Percentiles rank a stretch among this genome's conserved stretches.
phyloP scores from a whole-genome alignment of 2,113 vertebrate species.

The Mystacornis crossleyi region DNA sequence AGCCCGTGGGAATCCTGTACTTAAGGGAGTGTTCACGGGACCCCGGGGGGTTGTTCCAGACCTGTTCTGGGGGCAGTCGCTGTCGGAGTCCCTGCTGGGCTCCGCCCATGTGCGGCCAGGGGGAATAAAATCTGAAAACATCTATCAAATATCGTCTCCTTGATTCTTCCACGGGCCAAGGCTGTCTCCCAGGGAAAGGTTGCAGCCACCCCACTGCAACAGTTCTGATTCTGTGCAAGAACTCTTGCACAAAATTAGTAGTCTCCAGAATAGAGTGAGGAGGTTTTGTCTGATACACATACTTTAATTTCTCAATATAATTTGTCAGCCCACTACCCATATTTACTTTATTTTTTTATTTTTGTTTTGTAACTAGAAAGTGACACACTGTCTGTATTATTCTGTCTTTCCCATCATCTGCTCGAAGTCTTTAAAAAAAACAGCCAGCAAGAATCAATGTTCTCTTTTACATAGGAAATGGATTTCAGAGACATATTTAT shows the following conservation, averaged over 20 bases:
- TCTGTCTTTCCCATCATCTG: background rate
- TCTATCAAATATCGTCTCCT: no score
- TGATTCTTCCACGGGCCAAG: no score
- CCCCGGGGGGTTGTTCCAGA: no score
- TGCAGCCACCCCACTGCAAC: no score
- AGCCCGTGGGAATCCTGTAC: no score
- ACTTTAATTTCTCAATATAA: background rate
- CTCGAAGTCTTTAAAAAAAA: background rate
- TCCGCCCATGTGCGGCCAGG: no score
- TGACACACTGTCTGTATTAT: background rate
- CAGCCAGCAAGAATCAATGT: background rate
- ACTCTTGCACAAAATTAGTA: background rate
- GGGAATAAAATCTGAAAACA: no score
- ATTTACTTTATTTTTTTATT: background rate
- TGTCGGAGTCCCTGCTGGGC: no score
- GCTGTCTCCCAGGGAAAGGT: no score
- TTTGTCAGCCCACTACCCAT: background rate
- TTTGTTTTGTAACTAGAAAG: background rate
- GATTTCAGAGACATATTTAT: constrained; percentile 21
- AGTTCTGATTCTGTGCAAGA: background rate
- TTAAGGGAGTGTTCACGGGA: no score
- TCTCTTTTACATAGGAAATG: background rate
- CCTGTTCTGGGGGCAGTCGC: no score
- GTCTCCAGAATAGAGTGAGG: background rate
- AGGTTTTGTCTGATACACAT: background rate